These are phyloP conservation scores for Lithophane ornitopus DNA, from an alignment of 2,888 invertebrate species.

Conservation along the genomic window DNA sequence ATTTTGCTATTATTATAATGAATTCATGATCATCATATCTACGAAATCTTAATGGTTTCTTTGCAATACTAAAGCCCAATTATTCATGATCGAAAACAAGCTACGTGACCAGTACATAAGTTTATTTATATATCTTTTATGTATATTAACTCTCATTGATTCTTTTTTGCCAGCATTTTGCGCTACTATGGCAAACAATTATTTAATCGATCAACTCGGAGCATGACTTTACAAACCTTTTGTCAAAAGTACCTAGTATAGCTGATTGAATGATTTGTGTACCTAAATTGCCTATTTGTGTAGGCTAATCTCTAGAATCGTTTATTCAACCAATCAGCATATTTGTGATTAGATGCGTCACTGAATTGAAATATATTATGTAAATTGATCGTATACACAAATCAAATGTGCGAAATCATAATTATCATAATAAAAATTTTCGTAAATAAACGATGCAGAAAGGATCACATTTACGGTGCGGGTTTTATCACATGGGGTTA, in stretches of 20 bases:
- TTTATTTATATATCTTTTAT: constrained; percentile 11
- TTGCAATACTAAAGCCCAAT: constrained; percentile 4
- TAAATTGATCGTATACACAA: constrained; percentile 6
- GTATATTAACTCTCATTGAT: constrained; percentile 32
- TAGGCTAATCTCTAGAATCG: constrained; percentile 26
- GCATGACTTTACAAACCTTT: constrained; percentile 36
- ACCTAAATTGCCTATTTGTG: constrained; percentile 38
- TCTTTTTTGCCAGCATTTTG: constrained; percentile 31
- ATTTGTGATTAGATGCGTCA: constrained; percentile 12
- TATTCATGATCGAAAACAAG: constrained; percentile 12
- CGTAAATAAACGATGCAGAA: neutral
- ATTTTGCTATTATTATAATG: neutral
- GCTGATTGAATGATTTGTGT: constrained; percentile 45
- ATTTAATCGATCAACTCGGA: constrained; percentile 33
- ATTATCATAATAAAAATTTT: neutral
- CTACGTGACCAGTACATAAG: neutral
- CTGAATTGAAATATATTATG: constrained; percentile 32
- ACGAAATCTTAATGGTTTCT: constrained; percentile 21
- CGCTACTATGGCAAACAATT: constrained; percentile 14
- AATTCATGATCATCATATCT: neutral
- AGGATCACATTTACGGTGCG: neutral
- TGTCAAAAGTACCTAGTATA: constrained; percentile 30
- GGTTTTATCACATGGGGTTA: neutral
- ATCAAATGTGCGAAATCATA: constrained; percentile 13
- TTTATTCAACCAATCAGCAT: constrained; percentile 41